Evolutionary conservation across 2,888 invertebrate genomes (phyloP), one percentile per base, ranked within the genome.

Genomic region (Pedicia rivosa): DNA sequence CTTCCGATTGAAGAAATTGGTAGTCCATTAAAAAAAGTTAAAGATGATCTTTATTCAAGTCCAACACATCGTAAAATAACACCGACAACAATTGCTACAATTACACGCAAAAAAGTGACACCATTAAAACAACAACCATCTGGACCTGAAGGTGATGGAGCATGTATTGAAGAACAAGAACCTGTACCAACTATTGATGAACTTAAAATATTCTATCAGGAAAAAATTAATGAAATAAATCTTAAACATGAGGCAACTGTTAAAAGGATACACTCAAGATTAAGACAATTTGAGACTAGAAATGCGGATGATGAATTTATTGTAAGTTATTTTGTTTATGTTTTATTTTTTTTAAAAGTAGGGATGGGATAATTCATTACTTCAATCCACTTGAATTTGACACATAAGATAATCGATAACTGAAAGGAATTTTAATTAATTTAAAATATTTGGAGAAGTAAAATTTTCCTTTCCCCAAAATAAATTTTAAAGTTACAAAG

Each of bases 21-120:
- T n/a, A 56, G 57, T 29, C 54, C 55, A 0, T 51, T 53, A 14
- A 59, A 56, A 32, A 50, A 53, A 12, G 51, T 52, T 16, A 50
- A 54, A 17, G 55, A 57, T n/a, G 56, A 55, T 22, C 41, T 62
- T 1, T 41, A 59, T 29, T 48, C 56, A 2, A 59, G 59, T 46
- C 61, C 60, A 5, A 57, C 57, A 26, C 57, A 61, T 45, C 47
- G 59, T 2, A 59, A 61, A 43, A 51, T 61, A 42, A 61, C 59
- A n/a, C 61, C 60, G 3, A 46, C 44, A 2, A 33, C 31, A 14
- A 38, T 42, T 10, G 35, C 36, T 7, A 19, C 27, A 2, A n/a
- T n/a, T n/a, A n/a, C n/a, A n/a, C n/a, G n/a, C 15, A 33, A 22
- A 9, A 28, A 7, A 12, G 3, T 37, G 24, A 10, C 14, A 12